These are phyloP conservation scores for Chamaetylas fuelleborni DNA, from an alignment of 2,113 vertebrate genomes.

Conservation along the genomic window DNA sequence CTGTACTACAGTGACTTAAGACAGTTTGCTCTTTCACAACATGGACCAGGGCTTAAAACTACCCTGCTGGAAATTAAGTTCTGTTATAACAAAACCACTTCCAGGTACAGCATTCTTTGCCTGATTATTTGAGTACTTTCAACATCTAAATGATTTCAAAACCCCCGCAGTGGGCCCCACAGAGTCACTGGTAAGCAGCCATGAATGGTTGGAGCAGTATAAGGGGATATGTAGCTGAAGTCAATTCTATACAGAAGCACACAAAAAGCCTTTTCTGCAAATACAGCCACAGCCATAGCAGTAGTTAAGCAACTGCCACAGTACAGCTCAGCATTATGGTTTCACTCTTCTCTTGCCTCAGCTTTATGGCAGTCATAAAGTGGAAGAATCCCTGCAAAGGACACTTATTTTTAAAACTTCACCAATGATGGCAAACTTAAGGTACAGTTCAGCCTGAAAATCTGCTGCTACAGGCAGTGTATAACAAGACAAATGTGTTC, in stretches of 20 bases:
- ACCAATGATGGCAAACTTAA: neutral
- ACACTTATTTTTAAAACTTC: neutral
- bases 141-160: neutral
- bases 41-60: neutral
- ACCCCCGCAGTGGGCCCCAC: neutral
- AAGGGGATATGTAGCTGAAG: neutral
- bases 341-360: neutral
- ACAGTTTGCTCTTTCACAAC: neutral
- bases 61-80: neutral
- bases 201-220: neutral
- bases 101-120: neutral
- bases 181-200: neutral
- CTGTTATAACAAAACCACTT: neutral
- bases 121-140: neutral
- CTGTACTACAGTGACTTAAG: neutral
- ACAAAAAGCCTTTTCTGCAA: neutral
- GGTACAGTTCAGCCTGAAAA: neutral
- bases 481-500: neutral
- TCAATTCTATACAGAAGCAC: neutral
- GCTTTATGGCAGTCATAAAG: neutral
- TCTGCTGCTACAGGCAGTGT: neutral
- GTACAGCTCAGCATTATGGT: neutral
- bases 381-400: neutral
- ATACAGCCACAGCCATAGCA: neutral
- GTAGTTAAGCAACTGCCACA: neutral